These are phyloP conservation scores for Chironex yamaguchii DNA, from an alignment of 30 jellyfish, hydroid and myxozoan genomes.

Conservation along the genomic window DNA sequence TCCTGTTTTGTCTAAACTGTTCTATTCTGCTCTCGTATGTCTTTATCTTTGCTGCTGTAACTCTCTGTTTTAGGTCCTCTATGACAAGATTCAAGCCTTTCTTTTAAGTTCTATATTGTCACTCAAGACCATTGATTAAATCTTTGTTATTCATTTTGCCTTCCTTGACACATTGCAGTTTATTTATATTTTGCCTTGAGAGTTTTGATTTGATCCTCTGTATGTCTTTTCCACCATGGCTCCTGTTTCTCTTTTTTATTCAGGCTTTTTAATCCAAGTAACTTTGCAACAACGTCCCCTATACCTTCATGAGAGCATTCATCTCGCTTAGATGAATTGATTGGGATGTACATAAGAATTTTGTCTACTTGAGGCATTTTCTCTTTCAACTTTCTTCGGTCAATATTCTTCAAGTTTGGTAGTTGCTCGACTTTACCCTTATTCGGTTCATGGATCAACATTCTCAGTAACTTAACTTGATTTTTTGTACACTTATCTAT, in stretches of 20 bases:
- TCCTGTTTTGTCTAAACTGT: conserved; percentile 19
- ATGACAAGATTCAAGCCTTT: conserved; percentile 3
- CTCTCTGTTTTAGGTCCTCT: conserved; percentile 58
- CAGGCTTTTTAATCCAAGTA: neutral
- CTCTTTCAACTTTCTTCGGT: conserved; percentile 25
- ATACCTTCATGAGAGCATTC: neutral
- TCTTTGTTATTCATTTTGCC: neutral
- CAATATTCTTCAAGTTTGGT: conserved; percentile 16
- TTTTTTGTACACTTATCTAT: neutral
- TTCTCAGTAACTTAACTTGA: too few relatives aligned
- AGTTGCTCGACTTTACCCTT: neutral
- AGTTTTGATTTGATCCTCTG: conserved; percentile 2
- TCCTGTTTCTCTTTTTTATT: neutral
- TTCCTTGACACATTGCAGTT: neutral
- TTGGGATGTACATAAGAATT: neutral
- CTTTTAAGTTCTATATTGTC: too few relatives aligned
- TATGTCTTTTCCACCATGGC: conserved; percentile 31
- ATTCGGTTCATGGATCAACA: conserved; percentile 5
- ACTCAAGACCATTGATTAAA: too few relatives aligned
- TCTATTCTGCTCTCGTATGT: conserved; percentile 13
- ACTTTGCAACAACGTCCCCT: conserved; percentile 19
- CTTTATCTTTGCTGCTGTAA: conserved; percentile 25
- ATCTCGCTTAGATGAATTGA: neutral
- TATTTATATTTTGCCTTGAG: conserved; percentile 7
- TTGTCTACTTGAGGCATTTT: conserved; percentile 10